Conservation (phyloP, 2,113 vertebrate genomes). For the Rhombomys opimus region DNA sequence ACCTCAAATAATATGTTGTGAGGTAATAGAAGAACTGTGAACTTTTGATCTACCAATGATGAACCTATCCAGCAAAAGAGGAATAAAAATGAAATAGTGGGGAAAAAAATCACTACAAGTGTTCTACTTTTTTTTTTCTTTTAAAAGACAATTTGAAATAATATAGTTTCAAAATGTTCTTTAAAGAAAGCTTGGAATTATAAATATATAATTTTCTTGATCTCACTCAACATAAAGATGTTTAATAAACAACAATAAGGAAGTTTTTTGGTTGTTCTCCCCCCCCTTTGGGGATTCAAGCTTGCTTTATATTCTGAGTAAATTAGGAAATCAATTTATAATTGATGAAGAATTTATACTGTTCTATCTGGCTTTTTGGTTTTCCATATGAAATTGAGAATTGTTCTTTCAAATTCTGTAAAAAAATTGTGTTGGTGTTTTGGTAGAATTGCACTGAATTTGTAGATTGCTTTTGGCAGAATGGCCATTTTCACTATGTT, state of each 20-base stretch:
- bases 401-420: too few species aligned
- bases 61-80: not conserved
- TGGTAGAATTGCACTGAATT: too few species aligned
- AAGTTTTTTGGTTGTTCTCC: not conserved
- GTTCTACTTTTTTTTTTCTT: not conserved
- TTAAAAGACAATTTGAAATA: not conserved
- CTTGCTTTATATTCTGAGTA: not conserved
- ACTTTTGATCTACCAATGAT: constrained; percentile 35
- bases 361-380: not conserved
- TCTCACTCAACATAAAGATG: not conserved
- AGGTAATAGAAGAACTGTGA: constrained; percentile 32
- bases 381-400: too few species aligned
- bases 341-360: not conserved
- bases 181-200: not conserved
- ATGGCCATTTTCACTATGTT: too few species aligned
- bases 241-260: not conserved
- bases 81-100: not conserved
- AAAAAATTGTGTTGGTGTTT: too few species aligned
- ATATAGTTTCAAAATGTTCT: not conserved
- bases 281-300: not conserved
- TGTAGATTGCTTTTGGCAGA: too few species aligned
- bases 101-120: not conserved
- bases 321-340: constrained; percentile 7
- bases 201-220: constrained; percentile 19
- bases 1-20: constrained; percentile 52